Percentiles rank a stretch among this genome's conserved stretches.
Evolutionary conservation across 2,797 vertebrate genomes (phyloP).

Genomic region (Apogon talboti): DNA sequence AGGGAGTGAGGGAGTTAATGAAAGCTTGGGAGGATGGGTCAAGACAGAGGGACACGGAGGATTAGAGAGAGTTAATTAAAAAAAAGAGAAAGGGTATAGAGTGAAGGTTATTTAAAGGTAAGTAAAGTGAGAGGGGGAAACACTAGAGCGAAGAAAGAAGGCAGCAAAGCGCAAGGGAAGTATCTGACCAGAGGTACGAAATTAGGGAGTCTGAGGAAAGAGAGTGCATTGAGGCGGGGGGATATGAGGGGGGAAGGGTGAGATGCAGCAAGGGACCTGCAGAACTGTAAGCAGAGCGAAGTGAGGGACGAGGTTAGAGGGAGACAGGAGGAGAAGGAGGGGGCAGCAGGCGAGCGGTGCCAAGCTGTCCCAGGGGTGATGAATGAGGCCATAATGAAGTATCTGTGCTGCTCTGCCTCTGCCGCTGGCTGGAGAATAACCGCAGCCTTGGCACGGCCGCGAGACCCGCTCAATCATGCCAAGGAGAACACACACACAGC

Average conservation of each 20-base stretch:
- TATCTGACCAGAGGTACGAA: conserved; percentile 29
- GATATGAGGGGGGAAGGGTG: conserved; percentile 42
- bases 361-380: conserved; percentile 80
- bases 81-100: conserved; percentile 30
- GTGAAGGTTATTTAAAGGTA: conserved; percentile 57
- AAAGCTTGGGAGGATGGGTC: conserved; percentile 53
- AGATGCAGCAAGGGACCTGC: conserved; percentile 19
- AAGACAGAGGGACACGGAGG: conserved; percentile 44
- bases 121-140: conserved; percentile 31
- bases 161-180: conserved; percentile 21
- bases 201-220: conserved; percentile 9
- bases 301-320: conserved; percentile 46
- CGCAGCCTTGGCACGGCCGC: conserved; percentile 68
- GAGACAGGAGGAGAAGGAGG: conserved; percentile 46
- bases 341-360: conserved; percentile 60
- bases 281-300: conserved; percentile 47
- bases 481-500: conserved; percentile 34
- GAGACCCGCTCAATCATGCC: conserved; percentile 61
- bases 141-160: not conserved
- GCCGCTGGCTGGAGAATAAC: conserved; percentile 70
- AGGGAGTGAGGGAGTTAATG: conserved; percentile 49
- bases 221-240: conserved; percentile 32
- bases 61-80: conserved; percentile 71
- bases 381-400: conserved; percentile 84
- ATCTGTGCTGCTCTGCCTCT: conserved; percentile 70